A percentile compares a stretch with the other conserved stretches of the same genome.
These are phyloP conservation scores for Pogonophryne albipinna DNA, from an alignment of 2,797 vertebrate genomes.

Conservation along the genomic window DNA sequence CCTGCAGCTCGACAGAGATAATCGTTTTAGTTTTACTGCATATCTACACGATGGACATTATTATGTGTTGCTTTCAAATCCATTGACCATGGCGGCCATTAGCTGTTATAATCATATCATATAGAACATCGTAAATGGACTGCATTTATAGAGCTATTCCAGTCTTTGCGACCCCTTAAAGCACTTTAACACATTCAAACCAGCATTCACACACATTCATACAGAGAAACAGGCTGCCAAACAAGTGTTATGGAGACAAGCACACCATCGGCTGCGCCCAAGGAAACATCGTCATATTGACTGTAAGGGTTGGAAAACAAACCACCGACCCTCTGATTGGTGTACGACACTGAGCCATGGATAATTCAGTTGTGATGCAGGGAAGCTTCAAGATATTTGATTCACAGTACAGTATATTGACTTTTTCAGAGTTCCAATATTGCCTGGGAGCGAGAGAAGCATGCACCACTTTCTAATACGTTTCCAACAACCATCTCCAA, in stretches of 20 bases:
- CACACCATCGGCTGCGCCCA: too few relatives aligned
- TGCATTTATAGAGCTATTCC: too few relatives aligned
- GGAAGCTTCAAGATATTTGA: background rate
- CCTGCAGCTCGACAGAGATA: background rate
- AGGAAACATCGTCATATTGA: too few relatives aligned
- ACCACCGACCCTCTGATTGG: too few relatives aligned
- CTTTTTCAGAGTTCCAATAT: background rate
- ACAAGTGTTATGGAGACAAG: too few relatives aligned
- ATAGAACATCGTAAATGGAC: background rate
- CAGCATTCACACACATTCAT: too few relatives aligned
- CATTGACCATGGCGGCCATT: background rate
- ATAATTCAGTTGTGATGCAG: background rate
- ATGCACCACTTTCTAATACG: background rate
- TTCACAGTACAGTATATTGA: too few relatives aligned
- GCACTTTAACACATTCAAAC: too few relatives aligned
- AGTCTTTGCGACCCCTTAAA: too few relatives aligned
- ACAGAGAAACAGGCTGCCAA: too few relatives aligned
- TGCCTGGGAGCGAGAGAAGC: slow-evolving; percentile 9
- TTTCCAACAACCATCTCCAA: slow-evolving; percentile 1
- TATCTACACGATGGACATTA: background rate
- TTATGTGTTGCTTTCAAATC: background rate
- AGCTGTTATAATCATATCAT: background rate
- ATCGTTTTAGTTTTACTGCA: background rate
- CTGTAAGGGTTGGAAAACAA: too few relatives aligned
- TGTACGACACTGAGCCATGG: too few relatives aligned